Percentiles rank a stretch among this genome's conserved stretches.
phyloP scores from a whole-genome alignment of 2,888 invertebrate species.

The Sesia bembeciformis region DNA sequence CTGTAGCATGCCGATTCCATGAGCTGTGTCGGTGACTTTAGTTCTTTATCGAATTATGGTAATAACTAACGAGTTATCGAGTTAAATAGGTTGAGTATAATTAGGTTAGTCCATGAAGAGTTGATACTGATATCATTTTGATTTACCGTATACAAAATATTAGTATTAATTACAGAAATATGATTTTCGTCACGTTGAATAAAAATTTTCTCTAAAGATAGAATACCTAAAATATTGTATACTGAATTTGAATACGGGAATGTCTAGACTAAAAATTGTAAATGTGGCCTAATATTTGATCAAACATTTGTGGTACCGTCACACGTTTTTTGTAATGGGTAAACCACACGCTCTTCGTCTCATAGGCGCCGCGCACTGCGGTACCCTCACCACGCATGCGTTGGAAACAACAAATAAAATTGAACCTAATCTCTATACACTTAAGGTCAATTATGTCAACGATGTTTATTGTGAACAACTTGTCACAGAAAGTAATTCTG shows the following conservation, averaged over 20 bases:
- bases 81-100: no score
- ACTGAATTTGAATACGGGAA: neutral
- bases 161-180: no score
- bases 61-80: no score
- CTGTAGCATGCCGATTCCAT: no score
- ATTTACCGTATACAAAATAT: no score
- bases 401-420: constrained; percentile 22
- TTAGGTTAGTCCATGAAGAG: no score
- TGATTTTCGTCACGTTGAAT: neutral
- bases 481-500: constrained; percentile 29
- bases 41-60: no score
- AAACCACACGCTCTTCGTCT: constrained; percentile 60
- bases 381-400: constrained; percentile 64
- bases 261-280: neutral
- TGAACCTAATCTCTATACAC: constrained; percentile 17
- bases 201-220: neutral
- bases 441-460: neutral
- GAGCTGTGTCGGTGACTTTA: no score
- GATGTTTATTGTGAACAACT: constrained; percentile 10
- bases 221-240: neutral
- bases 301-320: constrained; percentile 30
- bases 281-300: constrained; percentile 19
- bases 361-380: constrained; percentile 71
- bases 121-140: no score
- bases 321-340: constrained; percentile 44